phyloP scores from a whole-genome alignment of 2,888 invertebrate genomes.

The Thereva nobilitata region DNA sequence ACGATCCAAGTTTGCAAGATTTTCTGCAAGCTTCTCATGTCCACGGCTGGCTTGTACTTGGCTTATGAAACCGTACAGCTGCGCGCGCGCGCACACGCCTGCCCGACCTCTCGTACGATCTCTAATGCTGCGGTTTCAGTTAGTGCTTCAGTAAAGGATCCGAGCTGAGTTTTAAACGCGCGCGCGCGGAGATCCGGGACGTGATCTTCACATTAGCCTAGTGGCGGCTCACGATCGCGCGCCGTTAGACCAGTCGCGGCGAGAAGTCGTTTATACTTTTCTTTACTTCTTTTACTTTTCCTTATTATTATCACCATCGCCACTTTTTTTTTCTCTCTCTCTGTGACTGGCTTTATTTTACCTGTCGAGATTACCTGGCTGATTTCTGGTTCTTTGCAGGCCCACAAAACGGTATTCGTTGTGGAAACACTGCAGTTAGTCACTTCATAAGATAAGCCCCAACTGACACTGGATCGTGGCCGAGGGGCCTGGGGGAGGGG shows the following conservation, averaged over 20 bases:
- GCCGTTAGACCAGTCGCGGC: too few species aligned
- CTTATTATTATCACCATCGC: too few species aligned
- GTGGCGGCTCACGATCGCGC: too few species aligned
- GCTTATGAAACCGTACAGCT: constrained; percentile 16
- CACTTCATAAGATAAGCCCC: too few species aligned
- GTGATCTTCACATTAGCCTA: too few species aligned
- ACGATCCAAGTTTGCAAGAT: background rate
- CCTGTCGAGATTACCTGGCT: background rate
- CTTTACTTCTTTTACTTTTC: too few species aligned
- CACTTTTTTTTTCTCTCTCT: constrained; percentile 16
- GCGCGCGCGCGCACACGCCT: background rate
- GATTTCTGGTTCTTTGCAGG: constrained; percentile 14
- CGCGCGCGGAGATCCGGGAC: too few species aligned
- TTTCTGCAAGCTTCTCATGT: background rate
- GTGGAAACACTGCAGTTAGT: background rate
- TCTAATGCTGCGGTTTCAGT: too few species aligned
- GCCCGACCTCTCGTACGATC: too few species aligned
- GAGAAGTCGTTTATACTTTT: too few species aligned
- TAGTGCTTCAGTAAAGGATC: too few species aligned
- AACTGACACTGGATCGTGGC: background rate
- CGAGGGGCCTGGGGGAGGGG: constrained; percentile 2
- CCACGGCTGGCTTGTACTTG: constrained; percentile 13
- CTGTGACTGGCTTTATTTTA: constrained; percentile 1
- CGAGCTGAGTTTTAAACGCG: too few species aligned
- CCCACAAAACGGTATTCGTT: constrained; percentile 21